Percentiles rank a stretch among this genome's conserved stretches.
Conservation (phyloP, 2,113 vertebrate genomes). For the Ancistrus triradiatus region DNA sequence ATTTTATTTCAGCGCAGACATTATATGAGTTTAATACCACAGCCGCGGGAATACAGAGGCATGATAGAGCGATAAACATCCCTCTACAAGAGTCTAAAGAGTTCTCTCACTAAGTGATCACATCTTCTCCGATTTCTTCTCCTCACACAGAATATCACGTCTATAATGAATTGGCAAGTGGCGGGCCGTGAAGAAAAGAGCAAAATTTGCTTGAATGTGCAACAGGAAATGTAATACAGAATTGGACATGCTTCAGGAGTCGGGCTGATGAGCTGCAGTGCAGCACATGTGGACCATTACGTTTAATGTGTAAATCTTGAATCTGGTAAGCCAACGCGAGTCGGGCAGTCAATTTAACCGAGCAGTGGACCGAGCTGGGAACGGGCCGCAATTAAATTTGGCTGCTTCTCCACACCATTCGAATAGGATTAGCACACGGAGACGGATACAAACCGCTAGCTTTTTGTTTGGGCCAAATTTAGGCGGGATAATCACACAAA, state of each 20-base stretch:
- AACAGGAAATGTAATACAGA: slow-evolving; percentile 35
- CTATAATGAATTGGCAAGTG: slow-evolving; percentile 15
- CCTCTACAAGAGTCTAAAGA: not conserved
- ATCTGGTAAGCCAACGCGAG: not conserved
- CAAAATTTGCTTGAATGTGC: slow-evolving; percentile 3
- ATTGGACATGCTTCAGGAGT: slow-evolving; percentile 34
- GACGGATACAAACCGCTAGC: slow-evolving; percentile 6
- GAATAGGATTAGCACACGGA: slow-evolving; percentile 22
- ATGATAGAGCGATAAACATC: not conserved
- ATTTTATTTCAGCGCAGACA: slow-evolving; percentile 33
- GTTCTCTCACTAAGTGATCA: not conserved
- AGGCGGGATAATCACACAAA: slow-evolving; percentile 36
- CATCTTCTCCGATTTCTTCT: not conserved
- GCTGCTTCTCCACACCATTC: slow-evolving; percentile 19
- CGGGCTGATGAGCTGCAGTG: slow-evolving; percentile 13
- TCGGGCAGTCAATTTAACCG: slow-evolving; percentile 11
- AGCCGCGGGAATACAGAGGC: slow-evolving; percentile 6
- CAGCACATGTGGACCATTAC: slow-evolving; percentile 17
- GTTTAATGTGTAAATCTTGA: slow-evolving; percentile 18
- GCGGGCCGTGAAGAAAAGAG: slow-evolving; percentile 1
- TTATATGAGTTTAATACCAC: slow-evolving; percentile 24
- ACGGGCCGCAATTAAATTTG: slow-evolving; percentile 32
- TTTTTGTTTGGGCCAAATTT: slow-evolving; percentile 34
- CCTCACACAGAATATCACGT: too few species aligned
- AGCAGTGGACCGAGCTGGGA: slow-evolving; percentile 14